Evolutionary conservation across 2,888 invertebrate species (phyloP).

Genomic region (Neoaliturus tenellus): DNA sequence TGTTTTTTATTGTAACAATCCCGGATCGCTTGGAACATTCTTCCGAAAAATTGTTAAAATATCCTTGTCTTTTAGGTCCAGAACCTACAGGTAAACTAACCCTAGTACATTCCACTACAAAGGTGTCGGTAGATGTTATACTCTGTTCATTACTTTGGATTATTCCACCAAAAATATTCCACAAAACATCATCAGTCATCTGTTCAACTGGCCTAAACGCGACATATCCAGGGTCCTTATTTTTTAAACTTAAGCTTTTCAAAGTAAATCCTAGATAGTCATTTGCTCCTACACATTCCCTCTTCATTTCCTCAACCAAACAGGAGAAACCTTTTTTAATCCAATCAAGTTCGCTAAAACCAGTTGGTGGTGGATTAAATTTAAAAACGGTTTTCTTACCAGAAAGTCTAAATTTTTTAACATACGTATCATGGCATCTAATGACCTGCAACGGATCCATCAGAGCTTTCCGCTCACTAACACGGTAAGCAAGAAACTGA

Average conservation of each 20-base stretch:
- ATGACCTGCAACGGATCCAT: too few relatives aligned
- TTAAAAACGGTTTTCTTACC: slow-evolving; percentile 22
- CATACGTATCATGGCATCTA: slow-evolving; percentile 20
- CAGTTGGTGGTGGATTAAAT: background rate
- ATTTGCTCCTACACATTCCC: background rate
- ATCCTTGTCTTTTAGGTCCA: slow-evolving; percentile 35
- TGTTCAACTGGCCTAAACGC: slow-evolving; percentile 22
- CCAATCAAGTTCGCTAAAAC: background rate
- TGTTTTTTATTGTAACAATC: slow-evolving; percentile 62
- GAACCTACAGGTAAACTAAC: slow-evolving; percentile 44
- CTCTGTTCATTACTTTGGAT: slow-evolving; percentile 13
- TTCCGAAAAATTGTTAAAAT: slow-evolving; percentile 57
- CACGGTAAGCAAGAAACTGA: too few relatives aligned
- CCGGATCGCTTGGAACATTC: slow-evolving; percentile 57
- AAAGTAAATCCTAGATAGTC: slow-evolving; percentile 21
- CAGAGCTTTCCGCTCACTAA: too few relatives aligned
- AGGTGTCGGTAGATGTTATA: background rate
- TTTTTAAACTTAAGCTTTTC: background rate
- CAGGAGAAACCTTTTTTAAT: background rate
- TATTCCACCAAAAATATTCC: slow-evolving; percentile 47
- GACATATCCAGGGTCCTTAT: slow-evolving; percentile 18
- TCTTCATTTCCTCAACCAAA: slow-evolving; percentile 4
- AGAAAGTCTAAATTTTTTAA: background rate
- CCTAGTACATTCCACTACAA: slow-evolving; percentile 55
- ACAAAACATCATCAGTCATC: slow-evolving; percentile 13